Evolutionary conservation across 2,797 vertebrate genomes (phyloP).

Genomic region (Thaleichthys pacificus): DNA sequence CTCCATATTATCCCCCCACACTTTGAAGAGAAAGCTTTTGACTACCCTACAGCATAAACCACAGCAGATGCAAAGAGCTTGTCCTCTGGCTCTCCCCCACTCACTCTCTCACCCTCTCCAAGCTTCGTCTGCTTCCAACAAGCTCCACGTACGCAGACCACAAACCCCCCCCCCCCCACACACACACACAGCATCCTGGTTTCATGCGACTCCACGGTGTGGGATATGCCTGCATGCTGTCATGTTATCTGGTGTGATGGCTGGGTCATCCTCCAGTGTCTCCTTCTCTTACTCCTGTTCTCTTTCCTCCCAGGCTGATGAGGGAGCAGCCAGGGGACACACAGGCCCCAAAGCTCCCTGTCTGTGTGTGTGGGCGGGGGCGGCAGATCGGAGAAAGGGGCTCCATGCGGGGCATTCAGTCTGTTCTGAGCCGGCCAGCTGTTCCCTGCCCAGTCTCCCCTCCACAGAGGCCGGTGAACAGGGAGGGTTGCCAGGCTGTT

Average conservation of each 20-base stretch:
- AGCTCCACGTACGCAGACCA: neutral
- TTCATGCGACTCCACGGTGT: neutral
- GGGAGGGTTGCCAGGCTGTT: slow-evolving; percentile 47
- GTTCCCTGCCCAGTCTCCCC: slow-evolving; percentile 56
- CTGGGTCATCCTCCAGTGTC: slow-evolving; percentile 27
- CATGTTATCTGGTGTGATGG: slow-evolving; percentile 24
- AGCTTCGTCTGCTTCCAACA: neutral
- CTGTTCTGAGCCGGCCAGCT: slow-evolving; percentile 72
- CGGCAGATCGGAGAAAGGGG: slow-evolving; percentile 49
- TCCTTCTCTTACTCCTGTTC: slow-evolving; percentile 29
- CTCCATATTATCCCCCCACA: slow-evolving; percentile 39
- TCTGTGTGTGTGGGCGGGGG: slow-evolving; percentile 53
- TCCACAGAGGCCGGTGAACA: slow-evolving; percentile 48
- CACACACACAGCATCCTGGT: neutral
- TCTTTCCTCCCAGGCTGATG: slow-evolving; percentile 37
- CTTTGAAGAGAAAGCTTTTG: slow-evolving; percentile 38
- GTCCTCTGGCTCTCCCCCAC: slow-evolving; percentile 20
- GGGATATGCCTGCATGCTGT: slow-evolving; percentile 4
- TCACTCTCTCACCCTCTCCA: slow-evolving; percentile 18
- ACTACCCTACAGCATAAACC: slow-evolving; percentile 40
- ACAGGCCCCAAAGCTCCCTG: slow-evolving; percentile 42
- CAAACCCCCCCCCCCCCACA: neutral
- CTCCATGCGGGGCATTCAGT: slow-evolving; percentile 65
- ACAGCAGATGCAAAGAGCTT: slow-evolving; percentile 22
- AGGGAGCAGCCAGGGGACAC: slow-evolving; percentile 27